Evolutionary conservation across 37 sponge, comb jelly and placozoan genomes (phyloP).

Genomic region (Geodia barretti): DNA sequence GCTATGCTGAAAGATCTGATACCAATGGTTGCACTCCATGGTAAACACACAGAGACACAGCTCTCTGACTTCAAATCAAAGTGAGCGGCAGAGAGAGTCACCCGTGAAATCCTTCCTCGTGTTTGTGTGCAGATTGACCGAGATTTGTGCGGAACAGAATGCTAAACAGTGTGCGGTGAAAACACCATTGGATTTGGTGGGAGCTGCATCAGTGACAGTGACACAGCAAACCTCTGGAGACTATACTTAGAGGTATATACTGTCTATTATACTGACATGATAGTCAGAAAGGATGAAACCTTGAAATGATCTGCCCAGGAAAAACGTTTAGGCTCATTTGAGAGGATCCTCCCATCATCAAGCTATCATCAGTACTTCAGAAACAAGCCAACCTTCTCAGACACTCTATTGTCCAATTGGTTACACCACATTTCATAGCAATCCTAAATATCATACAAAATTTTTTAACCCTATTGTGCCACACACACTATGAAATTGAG

Average conservation of each 20-base stretch:
- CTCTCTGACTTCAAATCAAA: background rate
- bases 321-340: conserved; percentile 2
- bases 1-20: conserved; percentile 78
- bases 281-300: background rate
- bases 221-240: conserved; percentile 62
- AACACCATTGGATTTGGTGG: conserved; percentile 63
- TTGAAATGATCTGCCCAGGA: background rate
- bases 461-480: too few species aligned
- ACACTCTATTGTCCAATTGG: background rate
- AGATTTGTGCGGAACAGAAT: conserved; percentile 3
- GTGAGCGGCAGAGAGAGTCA: background rate
- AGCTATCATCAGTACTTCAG: background rate
- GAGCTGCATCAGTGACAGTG: conserved; percentile 39
- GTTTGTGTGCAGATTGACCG: conserved; percentile 21
- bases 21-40: conserved; percentile 58
- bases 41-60: background rate
- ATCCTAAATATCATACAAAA: background rate
- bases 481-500: background rate
- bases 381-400: background rate
- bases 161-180: conserved; percentile 24
- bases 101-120: background rate
- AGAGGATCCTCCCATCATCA: conserved; percentile 3
- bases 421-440: background rate
- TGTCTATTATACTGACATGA: background rate
- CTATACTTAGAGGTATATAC: conserved; percentile 49